Evolutionary conservation across 2,888 invertebrate genomes (phyloP), one percentile per base, ranked within the genome.

Genomic region (Apoderus coryli): DNA sequence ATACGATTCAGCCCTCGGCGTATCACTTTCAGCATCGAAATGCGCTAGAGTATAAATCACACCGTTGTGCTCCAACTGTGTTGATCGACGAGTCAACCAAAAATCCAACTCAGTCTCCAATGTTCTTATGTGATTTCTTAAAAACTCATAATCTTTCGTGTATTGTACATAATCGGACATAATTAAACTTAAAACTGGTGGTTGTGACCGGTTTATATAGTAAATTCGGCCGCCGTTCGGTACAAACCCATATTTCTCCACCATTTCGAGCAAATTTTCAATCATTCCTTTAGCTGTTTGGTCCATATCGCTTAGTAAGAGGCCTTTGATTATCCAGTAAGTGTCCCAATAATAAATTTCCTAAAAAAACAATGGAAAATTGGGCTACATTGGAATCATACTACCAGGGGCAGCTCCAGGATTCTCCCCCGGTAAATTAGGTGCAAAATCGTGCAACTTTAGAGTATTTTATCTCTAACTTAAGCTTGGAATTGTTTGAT

Each of bases 271-370:
- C 38, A 86, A 72, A 54, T 88, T 88, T 38, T 70, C 67, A 11
- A 88, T 64, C 65, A 86, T 76, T 2, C 82, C 81, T 52, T 61
- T 64, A 0, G 69, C 78, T 0, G 84, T 85, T 9, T 64, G 58
- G 7, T 62, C 52, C 85, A 86, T 85, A 33, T 74, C 79, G 19
- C 77, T 77, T 4, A 77, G 61, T 3, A 88, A 59, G 3, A 86
- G 59, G 0, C 86, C 86, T 49, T 78, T 75, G 16, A 86, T 64
- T 29, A 82, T 80, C 85, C 86, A 88, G 53, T 77, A 88, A 0
- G 82, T 73, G 47, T 88, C 86, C 86, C 86, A 86, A 51, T 86
- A 86, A 52, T 85, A 86, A 35, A 75, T 63, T 48, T 78, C 78
- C 45, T 63, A n/a, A n/a, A n/a, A n/a, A n/a, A n/a, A n/a, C n/a